These are phyloP conservation scores for Syncerus caffer DNA, from an alignment of 2,797 vertebrate species.

Conservation along the genomic window DNA sequence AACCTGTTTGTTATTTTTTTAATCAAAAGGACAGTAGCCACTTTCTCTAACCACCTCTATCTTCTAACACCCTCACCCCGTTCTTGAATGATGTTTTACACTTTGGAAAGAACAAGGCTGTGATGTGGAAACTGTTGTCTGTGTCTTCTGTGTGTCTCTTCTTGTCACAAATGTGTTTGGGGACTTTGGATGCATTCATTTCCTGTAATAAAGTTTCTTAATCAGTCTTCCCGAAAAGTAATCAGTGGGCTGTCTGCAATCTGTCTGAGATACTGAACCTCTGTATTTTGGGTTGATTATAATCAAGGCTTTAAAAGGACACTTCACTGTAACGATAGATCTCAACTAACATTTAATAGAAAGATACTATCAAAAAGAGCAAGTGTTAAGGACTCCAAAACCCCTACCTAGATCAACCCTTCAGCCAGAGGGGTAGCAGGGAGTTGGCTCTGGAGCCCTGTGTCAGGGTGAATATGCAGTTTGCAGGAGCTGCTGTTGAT, in stretches of 20 bases:
- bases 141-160: constrained; percentile 45
- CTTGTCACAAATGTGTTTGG: constrained; percentile 56
- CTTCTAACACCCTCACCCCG: background rate
- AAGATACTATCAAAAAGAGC: background rate
- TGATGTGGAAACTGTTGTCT: constrained; percentile 53
- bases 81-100: background rate
- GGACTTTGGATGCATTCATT: constrained; percentile 49
- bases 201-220: constrained; percentile 70
- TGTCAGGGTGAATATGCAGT: background rate
- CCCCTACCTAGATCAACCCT: background rate
- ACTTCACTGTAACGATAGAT: background rate
- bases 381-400: background rate
- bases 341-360: background rate
- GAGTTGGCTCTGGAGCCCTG: background rate
- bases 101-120: constrained; percentile 50
- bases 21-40: background rate
- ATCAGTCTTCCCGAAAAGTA: constrained; percentile 57
- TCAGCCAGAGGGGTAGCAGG: background rate
- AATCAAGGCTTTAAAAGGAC: constrained; percentile 23
- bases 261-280: constrained; percentile 34
- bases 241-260: constrained; percentile 47
- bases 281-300: constrained; percentile 42
- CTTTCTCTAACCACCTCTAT: background rate
- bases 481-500: background rate
- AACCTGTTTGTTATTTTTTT: background rate